Conservation (phyloP, 2,888 invertebrate species). For the Melieria omissa region DNA sequence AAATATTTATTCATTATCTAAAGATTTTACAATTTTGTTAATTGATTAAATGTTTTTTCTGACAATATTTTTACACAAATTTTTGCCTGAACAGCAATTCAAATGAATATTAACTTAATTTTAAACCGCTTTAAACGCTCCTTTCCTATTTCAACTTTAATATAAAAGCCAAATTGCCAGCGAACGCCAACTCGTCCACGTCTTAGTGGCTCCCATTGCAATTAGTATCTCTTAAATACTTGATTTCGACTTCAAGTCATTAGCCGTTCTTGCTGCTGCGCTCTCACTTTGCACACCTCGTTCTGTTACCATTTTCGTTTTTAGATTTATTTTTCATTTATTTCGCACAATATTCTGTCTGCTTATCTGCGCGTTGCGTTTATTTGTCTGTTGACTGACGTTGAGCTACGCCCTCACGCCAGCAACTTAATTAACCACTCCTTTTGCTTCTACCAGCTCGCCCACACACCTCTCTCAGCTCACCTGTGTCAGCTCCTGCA, state of each 20-base stretch:
- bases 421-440: constrained; percentile 33
- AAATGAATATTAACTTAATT: too few species aligned
- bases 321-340: background rate
- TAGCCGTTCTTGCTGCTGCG: background rate
- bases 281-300: background rate
- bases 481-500: background rate
- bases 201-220: background rate
- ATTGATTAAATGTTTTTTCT: too few species aligned
- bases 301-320: background rate
- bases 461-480: background rate
- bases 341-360: background rate
- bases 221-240: constrained; percentile 34
- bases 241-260: constrained; percentile 19
- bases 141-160: too few species aligned
- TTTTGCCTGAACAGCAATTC: too few species aligned
- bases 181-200: too few species aligned
- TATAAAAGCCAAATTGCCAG: too few species aligned
- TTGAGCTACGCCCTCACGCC: constrained; percentile 26
- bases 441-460: background rate
- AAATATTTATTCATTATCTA: too few species aligned
- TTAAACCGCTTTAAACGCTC: too few species aligned
- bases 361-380: constrained; percentile 14
- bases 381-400: constrained; percentile 29
- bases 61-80: too few species aligned
- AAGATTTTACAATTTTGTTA: too few species aligned